These are phyloP conservation scores for Bemisia tabaci DNA, from an alignment of 1,140 invertebrate genomes.

Conservation along the genomic window DNA sequence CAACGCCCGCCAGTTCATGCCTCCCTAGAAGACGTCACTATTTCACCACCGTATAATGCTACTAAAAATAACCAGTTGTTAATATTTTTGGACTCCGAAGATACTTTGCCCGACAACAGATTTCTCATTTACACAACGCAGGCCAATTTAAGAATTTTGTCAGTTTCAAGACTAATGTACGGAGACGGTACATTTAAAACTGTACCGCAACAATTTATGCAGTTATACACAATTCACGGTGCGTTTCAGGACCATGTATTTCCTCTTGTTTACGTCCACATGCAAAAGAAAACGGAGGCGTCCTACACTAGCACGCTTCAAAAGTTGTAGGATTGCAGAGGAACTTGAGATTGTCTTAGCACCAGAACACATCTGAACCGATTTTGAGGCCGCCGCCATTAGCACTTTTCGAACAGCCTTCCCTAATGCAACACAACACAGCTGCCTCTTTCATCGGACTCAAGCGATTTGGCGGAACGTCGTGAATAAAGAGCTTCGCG, in stretches of 20 bases:
- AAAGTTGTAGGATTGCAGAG: not conserved
- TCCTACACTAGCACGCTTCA: not conserved
- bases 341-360: not conserved
- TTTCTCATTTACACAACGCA: not conserved
- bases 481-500: not conserved
- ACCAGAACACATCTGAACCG: not conserved
- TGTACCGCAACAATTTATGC: not conserved
- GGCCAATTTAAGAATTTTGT: not conserved
- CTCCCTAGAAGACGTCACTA: not conserved
- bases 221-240: not conserved
- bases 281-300: not conserved
- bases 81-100: too few species aligned
- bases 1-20: not conserved
- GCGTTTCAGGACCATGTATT: not conserved
- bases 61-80: too few species aligned
- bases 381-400: not conserved
- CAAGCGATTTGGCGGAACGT: not conserved
- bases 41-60: not conserved
- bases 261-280: not conserved
- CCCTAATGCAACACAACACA: not conserved
- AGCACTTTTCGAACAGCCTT: not conserved
- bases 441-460: not conserved
- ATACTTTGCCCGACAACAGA: too few species aligned
- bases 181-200: not conserved
- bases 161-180: not conserved